Evolutionary conservation across 2,113 vertebrate species (phyloP), one percentile per base, ranked within the genome.

Genomic region (Siphamia tubifer): DNA sequence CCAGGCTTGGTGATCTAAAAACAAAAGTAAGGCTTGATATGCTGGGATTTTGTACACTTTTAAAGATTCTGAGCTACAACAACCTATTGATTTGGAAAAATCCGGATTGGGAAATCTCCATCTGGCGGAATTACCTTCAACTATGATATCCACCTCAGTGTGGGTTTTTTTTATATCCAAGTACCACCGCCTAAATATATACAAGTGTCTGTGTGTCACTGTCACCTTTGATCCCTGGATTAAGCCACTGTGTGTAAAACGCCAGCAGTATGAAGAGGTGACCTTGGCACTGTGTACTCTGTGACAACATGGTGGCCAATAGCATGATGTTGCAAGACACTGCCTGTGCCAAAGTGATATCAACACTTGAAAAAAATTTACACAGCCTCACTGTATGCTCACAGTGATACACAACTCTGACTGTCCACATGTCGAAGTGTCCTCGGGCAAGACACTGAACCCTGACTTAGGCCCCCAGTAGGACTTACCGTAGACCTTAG

Each of bases 281-380:
- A 88, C 86, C 84, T 84, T 88, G 83, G 70, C 40, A 69, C 64
- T 31, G 34, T 53, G 45, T 69, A 45, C 54, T 43, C 57, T 60
- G 51, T 53, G 76, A 60, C 54, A 6, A 16, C 10, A 36, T 48
- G 30, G 47, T 40, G 35, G 68, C 73, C 69, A 75, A 83, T 57
- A 62, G 36, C 20, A 11, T 17, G 54, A 57, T 73, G 40, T 51
- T 63, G 58, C 30, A 71, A 70, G 70, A 58, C 17, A 4, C 24
- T 21, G 36, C 21, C 61, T 45, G 16, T 35, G 44, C 36, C 39
- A 69, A 74, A 66, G 58, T 30, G 16, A 40, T 69, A 61, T 70
- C 54, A 17, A 34, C 60, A 23, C 13, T 25, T 32, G 6, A 47
- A 60, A 42, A 42, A 39, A 25, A 47, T 57, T 36, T 17, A 4